Conservation (phyloP, 2,113 vertebrate species). For the Typhlomys cinereus region DNA sequence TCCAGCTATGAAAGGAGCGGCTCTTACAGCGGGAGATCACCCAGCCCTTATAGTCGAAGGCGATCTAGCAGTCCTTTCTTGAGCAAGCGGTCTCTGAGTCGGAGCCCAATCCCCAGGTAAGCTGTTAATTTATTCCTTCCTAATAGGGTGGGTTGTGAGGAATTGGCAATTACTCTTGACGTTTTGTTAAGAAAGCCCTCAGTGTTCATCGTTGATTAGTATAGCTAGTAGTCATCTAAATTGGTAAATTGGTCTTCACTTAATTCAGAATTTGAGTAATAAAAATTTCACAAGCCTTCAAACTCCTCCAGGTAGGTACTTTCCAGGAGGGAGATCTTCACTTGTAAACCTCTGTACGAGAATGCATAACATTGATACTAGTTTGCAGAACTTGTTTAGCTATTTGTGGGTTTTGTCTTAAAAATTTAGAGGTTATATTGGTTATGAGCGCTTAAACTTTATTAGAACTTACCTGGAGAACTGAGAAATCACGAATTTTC, state of each 20-base stretch:
- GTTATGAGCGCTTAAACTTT: background rate
- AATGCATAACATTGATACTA: background rate
- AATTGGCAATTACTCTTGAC: background rate
- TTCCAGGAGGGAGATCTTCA: background rate
- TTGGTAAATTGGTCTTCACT: conserved; percentile 42
- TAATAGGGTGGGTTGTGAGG: background rate
- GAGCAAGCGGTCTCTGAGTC: conserved; percentile 93
- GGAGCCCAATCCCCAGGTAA: conserved; percentile 95
- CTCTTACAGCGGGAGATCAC: conserved; percentile 87
- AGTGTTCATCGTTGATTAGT: background rate
- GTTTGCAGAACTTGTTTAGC: background rate
- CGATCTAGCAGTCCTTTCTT: conserved; percentile 94
- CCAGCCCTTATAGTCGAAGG: conserved; percentile 90
- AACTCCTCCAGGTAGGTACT: conserved; percentile 64
- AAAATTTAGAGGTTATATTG: conserved; percentile 2
- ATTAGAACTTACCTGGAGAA: background rate
- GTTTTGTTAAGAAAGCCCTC: background rate
- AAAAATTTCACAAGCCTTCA: background rate
- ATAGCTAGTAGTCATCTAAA: background rate
- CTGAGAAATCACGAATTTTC: conserved; percentile 36
- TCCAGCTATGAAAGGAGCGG: conserved; percentile 97
- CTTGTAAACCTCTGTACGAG: background rate
- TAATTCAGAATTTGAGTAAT: conserved; percentile 35
- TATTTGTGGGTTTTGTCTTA: conserved; percentile 11
- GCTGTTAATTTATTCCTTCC: conserved; percentile 55